Evolutionary conservation across 2,888 invertebrate species (phyloP).

Genomic region (Leptogaster cylindrica): DNA sequence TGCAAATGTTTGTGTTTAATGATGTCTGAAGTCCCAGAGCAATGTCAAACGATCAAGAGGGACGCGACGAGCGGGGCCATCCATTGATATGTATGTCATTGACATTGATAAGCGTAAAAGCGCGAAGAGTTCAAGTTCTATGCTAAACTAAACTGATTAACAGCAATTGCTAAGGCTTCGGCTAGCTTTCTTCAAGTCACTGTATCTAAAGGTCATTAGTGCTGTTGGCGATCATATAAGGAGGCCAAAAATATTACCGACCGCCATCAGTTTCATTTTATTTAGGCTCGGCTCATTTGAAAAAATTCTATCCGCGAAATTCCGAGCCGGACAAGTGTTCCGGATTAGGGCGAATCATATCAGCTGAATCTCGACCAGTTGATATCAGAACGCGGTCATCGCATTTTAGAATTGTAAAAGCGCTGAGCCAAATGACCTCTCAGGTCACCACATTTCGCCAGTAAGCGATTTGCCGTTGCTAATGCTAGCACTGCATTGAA

Average conservation of each 20-base stretch:
- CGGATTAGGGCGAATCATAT: no score
- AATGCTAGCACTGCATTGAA: no score
- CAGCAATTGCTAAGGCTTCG: background rate
- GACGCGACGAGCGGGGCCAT: background rate
- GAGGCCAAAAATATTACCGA: no score
- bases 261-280: background rate
- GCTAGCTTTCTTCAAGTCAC: background rate
- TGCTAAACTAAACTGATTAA: slow-evolving; percentile 1
- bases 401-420: no score
- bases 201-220: no score
- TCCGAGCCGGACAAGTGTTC: no score
- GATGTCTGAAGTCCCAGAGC: background rate
- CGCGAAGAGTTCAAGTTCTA: background rate
- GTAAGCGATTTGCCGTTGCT: no score
- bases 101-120: background rate
- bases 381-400: no score
- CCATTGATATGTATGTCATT: background rate
- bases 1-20: background rate
- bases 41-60: background rate
- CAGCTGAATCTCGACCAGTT: no score
- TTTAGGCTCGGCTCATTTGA: background rate
- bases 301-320: background rate
- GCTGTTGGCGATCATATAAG: no score
- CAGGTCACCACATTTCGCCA: no score
- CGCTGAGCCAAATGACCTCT: no score